Percentiles rank a stretch among this genome's conserved stretches.
Evolutionary conservation across 2,113 vertebrate species (phyloP).

Genomic region (human (Homo sapiens)): DNA sequence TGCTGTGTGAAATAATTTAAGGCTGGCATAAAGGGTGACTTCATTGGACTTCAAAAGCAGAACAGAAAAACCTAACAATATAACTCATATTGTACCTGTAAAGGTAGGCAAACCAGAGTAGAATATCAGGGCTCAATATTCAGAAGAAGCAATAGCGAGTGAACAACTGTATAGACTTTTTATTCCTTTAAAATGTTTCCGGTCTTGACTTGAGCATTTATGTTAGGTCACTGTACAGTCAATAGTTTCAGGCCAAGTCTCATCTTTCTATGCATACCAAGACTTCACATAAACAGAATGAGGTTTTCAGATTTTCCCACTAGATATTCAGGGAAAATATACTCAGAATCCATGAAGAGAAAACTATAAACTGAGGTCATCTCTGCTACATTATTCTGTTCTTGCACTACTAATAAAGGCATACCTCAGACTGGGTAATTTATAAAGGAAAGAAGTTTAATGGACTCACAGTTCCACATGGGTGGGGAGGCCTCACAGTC

Average conservation of each 20-base stretch:
- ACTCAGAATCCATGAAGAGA: neutral
- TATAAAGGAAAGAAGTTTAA: no score
- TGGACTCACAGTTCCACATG: no score
- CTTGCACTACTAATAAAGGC: no score
- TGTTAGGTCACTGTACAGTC: neutral
- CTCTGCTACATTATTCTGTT: neutral
- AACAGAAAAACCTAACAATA: neutral
- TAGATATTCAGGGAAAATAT: neutral
- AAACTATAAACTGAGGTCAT: neutral
- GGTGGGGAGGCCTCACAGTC: no score
- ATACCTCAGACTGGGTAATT: no score
- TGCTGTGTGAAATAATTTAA: neutral
- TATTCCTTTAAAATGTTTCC: neutral
- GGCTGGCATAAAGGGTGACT: neutral
- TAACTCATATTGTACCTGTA: neutral
- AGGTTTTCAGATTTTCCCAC: neutral
- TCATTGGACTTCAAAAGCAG: neutral
- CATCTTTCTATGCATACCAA: neutral
- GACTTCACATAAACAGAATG: neutral
- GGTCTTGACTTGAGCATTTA: neutral
- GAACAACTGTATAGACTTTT: neutral
- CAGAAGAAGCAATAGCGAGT: neutral
- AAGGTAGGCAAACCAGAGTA: neutral
- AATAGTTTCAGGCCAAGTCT: neutral
- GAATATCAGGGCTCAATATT: neutral